A percentile compares a stretch with the other conserved stretches of the same genome.
Evolutionary conservation across 1,140 invertebrate genomes (phyloP).

Genomic region (Palaemon carinicauda): DNA sequence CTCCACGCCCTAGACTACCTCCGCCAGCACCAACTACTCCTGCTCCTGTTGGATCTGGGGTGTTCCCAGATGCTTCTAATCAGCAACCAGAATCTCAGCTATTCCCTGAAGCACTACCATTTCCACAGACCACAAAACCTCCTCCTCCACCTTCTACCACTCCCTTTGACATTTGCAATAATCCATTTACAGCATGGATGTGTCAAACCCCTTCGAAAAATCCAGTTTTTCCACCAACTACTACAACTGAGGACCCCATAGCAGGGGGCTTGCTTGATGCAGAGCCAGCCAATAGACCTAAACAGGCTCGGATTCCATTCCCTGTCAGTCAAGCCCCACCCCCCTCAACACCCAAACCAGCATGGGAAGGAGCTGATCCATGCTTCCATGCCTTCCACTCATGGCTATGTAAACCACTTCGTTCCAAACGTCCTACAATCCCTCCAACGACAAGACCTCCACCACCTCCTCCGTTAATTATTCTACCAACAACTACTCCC

Average conservation of each 20-base stretch:
- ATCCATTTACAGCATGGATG: conserved; percentile 11
- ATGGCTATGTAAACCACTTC: background rate
- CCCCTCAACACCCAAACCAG: background rate
- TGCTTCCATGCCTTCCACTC: conserved; percentile 38
- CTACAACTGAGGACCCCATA: background rate
- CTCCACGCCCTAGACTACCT: background rate
- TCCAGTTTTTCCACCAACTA: background rate
- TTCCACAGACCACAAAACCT: background rate
- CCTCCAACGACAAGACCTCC: background rate
- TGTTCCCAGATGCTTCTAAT: conserved; percentile 23
- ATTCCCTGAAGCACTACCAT: background rate
- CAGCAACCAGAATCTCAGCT: background rate
- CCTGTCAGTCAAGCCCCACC: background rate
- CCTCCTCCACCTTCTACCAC: background rate
- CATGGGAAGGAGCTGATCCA: conserved; percentile 25
- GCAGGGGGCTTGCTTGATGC: background rate
- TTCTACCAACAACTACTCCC: background rate
- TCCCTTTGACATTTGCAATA: conserved; percentile 2
- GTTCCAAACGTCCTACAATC: background rate
- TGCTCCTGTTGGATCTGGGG: background rate
- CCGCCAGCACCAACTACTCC: background rate
- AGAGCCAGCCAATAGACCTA: background rate
- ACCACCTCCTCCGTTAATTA: background rate
- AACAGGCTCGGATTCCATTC: background rate
- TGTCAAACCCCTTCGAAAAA: background rate